Evolutionary conservation across 2,888 invertebrate genomes (phyloP).

Genomic region (Choristoneura rosaceana): DNA sequence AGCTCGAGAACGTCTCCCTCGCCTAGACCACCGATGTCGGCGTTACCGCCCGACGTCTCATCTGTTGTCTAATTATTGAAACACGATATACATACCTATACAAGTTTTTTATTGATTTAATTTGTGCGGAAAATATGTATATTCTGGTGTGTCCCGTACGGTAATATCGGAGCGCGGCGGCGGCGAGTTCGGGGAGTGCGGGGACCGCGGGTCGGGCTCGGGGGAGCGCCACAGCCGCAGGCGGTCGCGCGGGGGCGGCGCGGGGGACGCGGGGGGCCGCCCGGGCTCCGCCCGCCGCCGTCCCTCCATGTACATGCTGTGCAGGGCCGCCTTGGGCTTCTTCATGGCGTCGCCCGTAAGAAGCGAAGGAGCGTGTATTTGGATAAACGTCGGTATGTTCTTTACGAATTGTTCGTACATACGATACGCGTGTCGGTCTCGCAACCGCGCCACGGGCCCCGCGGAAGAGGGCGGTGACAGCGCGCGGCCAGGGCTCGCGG

Average conservation of each 20-base stretch:
- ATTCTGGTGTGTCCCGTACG: conserved; percentile 65
- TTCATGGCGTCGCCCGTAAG: conserved; percentile 56
- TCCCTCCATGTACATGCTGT: conserved; percentile 53
- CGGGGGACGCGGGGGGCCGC: not conserved
- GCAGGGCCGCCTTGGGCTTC: conserved; percentile 53
- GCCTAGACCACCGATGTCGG: conserved; percentile 41
- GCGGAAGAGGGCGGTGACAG: conserved; percentile 42
- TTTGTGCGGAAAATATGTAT: conserved; percentile 70
- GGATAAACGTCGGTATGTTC: conserved; percentile 58
- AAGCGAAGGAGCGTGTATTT: conserved; percentile 52
- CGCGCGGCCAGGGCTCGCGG: conserved; percentile 5
- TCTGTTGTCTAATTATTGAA: not conserved
- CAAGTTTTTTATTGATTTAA: conserved; percentile 57
- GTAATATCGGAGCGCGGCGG: conserved; percentile 38
- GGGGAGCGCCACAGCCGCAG: not conserved
- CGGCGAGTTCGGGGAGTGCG: not conserved
- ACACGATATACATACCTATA: not conserved
- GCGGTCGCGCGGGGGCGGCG: not conserved
- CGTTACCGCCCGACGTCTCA: not conserved
- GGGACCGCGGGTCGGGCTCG: too few species aligned
- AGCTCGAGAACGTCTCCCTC: conserved; percentile 88
- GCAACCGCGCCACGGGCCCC: conserved; percentile 46
- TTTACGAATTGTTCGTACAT: conserved; percentile 65
- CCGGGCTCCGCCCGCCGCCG: conserved; percentile 14
- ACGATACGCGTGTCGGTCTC: conserved; percentile 49